Evolutionary conservation across 1,140 invertebrate species (phyloP).

Genomic region (Pectinophora gossypiella): DNA sequence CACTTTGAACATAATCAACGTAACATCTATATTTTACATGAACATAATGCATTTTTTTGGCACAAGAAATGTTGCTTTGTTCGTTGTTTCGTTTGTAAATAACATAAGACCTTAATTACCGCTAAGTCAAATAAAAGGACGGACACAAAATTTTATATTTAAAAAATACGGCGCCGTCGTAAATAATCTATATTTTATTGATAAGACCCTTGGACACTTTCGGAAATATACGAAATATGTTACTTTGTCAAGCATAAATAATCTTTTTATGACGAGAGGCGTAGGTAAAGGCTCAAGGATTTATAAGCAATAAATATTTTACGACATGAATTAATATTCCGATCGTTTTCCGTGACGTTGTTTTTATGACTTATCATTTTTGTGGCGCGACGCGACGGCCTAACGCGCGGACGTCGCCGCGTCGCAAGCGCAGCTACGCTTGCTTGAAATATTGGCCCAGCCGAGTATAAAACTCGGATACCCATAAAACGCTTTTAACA

Average conservation of each 20-base stretch:
- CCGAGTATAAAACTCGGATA: conserved; percentile 62
- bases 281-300: conserved; percentile 74
- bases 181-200: conserved; percentile 68
- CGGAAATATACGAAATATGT: conserved; percentile 70
- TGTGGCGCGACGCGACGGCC: conserved; percentile 51
- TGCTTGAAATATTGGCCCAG: conserved; percentile 52
- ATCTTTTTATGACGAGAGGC: conserved; percentile 74
- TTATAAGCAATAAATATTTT: conserved; percentile 75
- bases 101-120: too few species aligned
- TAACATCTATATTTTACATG: too few species aligned
- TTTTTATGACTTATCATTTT: conserved; percentile 74
- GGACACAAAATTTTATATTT: background rate
- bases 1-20: too few species aligned
- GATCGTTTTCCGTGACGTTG: conserved; percentile 72
- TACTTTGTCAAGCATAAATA: conserved; percentile 72
- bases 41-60: too few species aligned
- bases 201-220: conserved; percentile 59
- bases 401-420: conserved; percentile 35
- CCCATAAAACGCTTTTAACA: conserved; percentile 63
- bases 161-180: conserved; percentile 39
- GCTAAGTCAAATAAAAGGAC: too few species aligned
- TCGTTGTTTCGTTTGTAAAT: too few species aligned
- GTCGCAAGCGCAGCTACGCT: conserved; percentile 39
- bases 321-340: conserved; percentile 74
- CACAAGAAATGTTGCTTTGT: too few species aligned